Evolutionary conservation across 2,888 invertebrate species (phyloP).

Genomic region (Leptinotarsa haldemani): DNA sequence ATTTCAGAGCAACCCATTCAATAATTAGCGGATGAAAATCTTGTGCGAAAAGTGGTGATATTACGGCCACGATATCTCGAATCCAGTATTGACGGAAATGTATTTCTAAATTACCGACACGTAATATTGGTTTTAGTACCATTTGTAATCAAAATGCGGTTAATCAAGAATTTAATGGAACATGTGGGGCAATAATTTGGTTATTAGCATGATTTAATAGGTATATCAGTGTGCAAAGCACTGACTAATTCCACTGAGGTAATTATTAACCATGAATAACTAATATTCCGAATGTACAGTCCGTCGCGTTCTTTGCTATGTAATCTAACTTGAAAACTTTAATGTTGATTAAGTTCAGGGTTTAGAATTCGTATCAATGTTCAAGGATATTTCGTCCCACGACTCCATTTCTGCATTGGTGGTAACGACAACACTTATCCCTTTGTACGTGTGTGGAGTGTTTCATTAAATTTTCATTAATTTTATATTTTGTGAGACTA

Average conservation of each 20-base stretch:
- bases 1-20: no score
- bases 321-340: not conserved
- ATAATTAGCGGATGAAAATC: no score
- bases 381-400: not conserved
- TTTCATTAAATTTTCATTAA: no score
- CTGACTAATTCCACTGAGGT: not conserved
- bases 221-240: conserved; percentile 10
- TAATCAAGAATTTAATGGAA: conserved; percentile 17
- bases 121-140: conserved; percentile 11
- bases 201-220: conserved; percentile 12
- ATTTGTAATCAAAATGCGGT: conserved; percentile 16
- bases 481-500: no score
- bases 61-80: not conserved
- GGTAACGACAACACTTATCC: no score
- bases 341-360: not conserved
- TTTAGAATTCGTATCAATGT: not conserved
- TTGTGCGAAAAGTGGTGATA: not conserved
- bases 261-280: conserved; percentile 6
- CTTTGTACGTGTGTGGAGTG: no score
- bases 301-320: not conserved
- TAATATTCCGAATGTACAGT: conserved; percentile 3
- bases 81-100: not conserved
- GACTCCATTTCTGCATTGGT: no score
- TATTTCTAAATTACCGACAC: conserved; percentile 7
- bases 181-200: conserved; percentile 15